Percentiles rank a stretch among this genome's conserved stretches.
Conservation (phyloP, 2,797 vertebrate genomes). For the Numenius phaeopus region DNA sequence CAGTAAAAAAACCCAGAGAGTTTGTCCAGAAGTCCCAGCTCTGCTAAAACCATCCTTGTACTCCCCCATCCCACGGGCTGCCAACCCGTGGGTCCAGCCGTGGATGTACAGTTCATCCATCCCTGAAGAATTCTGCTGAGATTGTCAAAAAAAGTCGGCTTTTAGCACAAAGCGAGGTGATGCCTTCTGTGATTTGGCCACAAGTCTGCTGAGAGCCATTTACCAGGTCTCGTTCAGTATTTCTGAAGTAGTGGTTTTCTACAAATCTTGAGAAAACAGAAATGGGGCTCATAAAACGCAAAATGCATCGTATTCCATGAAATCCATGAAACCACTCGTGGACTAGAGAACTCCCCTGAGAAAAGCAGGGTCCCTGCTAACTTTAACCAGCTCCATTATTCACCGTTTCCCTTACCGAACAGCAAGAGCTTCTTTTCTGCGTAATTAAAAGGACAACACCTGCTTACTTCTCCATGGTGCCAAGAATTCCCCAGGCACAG, state of each 20-base stretch:
- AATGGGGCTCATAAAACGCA: fast-evolving
- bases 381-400: background rate
- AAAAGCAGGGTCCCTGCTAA: background rate
- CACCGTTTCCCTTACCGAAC: background rate
- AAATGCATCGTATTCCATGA: background rate
- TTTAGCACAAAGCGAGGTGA: background rate
- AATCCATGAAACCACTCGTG: fast-evolving
- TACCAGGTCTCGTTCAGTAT: fast-evolving
- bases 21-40: background rate
- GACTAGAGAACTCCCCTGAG: background rate
- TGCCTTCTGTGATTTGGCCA: background rate
- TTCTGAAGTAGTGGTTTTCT: background rate
- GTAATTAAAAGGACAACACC: background rate
- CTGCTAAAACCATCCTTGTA: fast-evolving
- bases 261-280: background rate
- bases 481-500: background rate
- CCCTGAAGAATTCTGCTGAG: background rate
- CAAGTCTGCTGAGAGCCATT: background rate
- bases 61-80: background rate
- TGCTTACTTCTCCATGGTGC: background rate
- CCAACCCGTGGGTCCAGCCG: fast-evolving
- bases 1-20: background rate
- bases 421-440: background rate
- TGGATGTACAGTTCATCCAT: fast-evolving
- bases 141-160: background rate